Percentiles rank a stretch among this genome's conserved stretches.
Conservation (phyloP, 2,113 vertebrate species). For the Hemibates koningsi region DNA sequence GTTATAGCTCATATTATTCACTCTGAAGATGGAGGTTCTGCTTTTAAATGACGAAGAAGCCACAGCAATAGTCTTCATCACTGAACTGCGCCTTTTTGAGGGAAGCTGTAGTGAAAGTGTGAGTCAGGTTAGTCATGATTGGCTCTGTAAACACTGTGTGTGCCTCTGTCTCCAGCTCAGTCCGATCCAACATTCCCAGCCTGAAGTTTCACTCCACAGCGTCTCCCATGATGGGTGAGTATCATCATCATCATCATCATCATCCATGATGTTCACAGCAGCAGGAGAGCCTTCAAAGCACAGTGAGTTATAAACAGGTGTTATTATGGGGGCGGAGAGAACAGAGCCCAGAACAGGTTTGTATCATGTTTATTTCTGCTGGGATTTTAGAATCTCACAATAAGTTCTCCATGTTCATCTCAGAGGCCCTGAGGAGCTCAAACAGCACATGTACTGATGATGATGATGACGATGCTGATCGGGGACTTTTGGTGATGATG, state of each 20-base stretch:
- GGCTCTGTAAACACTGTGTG: background rate
- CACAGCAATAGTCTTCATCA: accelerated
- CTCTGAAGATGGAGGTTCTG: background rate
- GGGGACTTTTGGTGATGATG: accelerated
- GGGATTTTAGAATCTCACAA: background rate
- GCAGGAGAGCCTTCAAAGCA: background rate
- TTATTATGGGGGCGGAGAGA: background rate
- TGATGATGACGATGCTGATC: background rate
- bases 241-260: background rate
- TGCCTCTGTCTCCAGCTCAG: background rate
- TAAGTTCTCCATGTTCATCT: accelerated
- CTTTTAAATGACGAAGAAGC: background rate
- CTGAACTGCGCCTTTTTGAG: background rate
- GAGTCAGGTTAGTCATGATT: background rate
- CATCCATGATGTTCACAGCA: background rate
- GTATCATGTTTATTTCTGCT: background rate
- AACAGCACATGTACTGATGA: background rate
- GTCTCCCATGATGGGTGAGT: constrained; percentile 72
- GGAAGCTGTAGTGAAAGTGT: background rate
- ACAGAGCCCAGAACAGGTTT: background rate
- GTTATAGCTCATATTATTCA: background rate
- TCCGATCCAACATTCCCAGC: constrained; percentile 8
- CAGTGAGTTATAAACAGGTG: background rate
- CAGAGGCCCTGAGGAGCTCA: background rate
- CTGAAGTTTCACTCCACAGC: constrained; percentile 64